A percentile compares a stretch with the other conserved stretches of the same genome.
These are phyloP conservation scores for Terrapene triunguis DNA, from an alignment of 2,113 vertebrate genomes.

Conservation along the genomic window DNA sequence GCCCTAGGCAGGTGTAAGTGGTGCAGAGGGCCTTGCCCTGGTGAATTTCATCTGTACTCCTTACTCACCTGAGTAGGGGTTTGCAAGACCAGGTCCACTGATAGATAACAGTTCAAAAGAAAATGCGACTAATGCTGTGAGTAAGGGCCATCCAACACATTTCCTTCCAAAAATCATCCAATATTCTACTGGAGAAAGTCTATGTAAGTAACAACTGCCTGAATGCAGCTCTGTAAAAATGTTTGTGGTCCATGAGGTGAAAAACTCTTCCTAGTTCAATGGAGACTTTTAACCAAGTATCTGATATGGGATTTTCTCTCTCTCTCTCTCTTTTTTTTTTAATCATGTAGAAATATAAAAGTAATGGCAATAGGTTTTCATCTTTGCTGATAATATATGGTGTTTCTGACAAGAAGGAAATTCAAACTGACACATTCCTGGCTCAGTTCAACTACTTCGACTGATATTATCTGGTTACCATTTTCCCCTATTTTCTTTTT, in stretches of 20 bases:
- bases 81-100: rapidly evolving
- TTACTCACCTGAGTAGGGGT: not conserved
- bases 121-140: not conserved
- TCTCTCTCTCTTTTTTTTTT: not conserved
- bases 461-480: slow-evolving; percentile 56
- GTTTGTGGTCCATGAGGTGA: slow-evolving; percentile 49
- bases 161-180: slow-evolving; percentile 22
- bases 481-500: slow-evolving; percentile 34
- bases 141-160: not conserved
- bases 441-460: slow-evolving; percentile 37
- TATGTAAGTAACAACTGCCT: not conserved
- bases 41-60: not conserved
- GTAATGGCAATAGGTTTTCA: slow-evolving; percentile 40
- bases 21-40: not conserved
- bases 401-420: slow-evolving; percentile 59
- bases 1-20: not conserved
- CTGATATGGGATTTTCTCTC: not conserved
- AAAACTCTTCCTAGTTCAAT: slow-evolving; percentile 31
- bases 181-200: slow-evolving; percentile 12
- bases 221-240: slow-evolving; percentile 11
- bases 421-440: slow-evolving; percentile 33
- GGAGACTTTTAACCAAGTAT: not conserved
- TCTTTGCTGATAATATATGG: slow-evolving; percentile 35
- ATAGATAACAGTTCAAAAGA: not conserved
- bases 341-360: slow-evolving; percentile 50